Percentiles rank a stretch among this genome's conserved stretches.
phyloP scores from a whole-genome alignment of 2,113 vertebrate genomes.

The Tangachromis dhanisi region DNA sequence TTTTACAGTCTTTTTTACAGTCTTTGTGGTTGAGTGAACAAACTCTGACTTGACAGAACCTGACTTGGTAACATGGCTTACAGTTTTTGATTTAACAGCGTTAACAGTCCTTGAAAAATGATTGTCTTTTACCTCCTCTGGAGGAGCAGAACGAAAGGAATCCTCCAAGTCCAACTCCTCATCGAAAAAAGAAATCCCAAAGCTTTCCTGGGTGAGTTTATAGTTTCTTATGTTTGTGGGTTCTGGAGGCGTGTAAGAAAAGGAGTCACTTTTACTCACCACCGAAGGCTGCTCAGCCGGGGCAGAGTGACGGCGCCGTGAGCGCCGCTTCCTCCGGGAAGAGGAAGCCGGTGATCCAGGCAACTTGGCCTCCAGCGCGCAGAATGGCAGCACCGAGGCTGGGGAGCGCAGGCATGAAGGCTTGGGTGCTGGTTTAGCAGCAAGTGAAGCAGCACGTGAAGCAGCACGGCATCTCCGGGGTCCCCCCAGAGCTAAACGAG shows the following conservation, averaged over 20 bases:
- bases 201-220: not conserved
- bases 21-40: not conserved
- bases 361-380: accelerated
- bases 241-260: not conserved
- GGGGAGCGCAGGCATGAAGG: not conserved
- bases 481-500: not conserved
- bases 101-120: not conserved
- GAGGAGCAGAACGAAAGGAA: not conserved
- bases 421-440: not conserved
- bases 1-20: not conserved
- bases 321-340: not conserved
- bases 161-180: not conserved
- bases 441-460: not conserved
- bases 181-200: not conserved
- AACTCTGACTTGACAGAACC: not conserved
- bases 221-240: not conserved
- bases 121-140: not conserved
- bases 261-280: not conserved
- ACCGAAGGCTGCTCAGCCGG: not conserved
- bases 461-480: not conserved
- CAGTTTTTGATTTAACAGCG: not conserved
- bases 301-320: not conserved
- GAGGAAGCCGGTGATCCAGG: not conserved
- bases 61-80: not conserved
- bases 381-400: not conserved